Evolutionary conservation across 2,113 vertebrate genomes (phyloP).

Genomic region (Paedocypris sp.): DNA sequence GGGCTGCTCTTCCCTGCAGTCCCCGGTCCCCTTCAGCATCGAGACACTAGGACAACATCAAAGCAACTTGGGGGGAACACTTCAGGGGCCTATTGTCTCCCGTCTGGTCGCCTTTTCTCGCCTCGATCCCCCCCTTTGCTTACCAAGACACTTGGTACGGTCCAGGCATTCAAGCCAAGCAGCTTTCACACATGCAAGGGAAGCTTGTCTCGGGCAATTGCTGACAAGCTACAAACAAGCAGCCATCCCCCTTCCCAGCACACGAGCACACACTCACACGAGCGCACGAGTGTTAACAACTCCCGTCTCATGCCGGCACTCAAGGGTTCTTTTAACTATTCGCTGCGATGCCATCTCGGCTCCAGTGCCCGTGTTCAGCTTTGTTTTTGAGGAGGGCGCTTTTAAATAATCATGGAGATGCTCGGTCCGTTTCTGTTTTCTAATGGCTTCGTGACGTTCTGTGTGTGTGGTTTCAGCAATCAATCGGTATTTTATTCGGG

Average conservation of each 20-base stretch:
- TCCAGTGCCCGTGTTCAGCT: too few species aligned
- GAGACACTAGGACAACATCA: conserved; percentile 72
- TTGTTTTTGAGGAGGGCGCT: too few species aligned
- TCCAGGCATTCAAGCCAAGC: conserved; percentile 83
- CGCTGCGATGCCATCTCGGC: conserved; percentile 1
- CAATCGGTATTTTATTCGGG: too few species aligned
- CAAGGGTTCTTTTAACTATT: conserved; percentile 7
- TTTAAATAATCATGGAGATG: too few species aligned
- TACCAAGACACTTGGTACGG: conserved; percentile 70
- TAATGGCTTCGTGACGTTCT: too few species aligned
- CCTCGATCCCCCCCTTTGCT: conserved; percentile 63
- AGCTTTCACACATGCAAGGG: conserved; percentile 79
- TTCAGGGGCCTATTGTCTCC: conserved; percentile 77
- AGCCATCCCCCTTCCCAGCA: conserved; percentile 45
- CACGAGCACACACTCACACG: conserved; percentile 8
- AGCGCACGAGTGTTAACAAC: conserved; percentile 9
- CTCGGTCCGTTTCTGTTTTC: too few species aligned
- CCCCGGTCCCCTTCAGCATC: conserved; percentile 61
- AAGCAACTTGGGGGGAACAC: conserved; percentile 71
- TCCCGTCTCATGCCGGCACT: conserved; percentile 15
- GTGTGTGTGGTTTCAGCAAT: too few species aligned
- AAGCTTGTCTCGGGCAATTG: conserved; percentile 80
- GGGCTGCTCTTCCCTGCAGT: conserved; percentile 57
- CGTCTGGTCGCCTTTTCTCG: conserved; percentile 64
- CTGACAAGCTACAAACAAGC: conserved; percentile 87